Evolutionary conservation across 2,113 vertebrate genomes (phyloP), one percentile per base, ranked within the genome.

Genomic region (Gallinago jamesoni): DNA sequence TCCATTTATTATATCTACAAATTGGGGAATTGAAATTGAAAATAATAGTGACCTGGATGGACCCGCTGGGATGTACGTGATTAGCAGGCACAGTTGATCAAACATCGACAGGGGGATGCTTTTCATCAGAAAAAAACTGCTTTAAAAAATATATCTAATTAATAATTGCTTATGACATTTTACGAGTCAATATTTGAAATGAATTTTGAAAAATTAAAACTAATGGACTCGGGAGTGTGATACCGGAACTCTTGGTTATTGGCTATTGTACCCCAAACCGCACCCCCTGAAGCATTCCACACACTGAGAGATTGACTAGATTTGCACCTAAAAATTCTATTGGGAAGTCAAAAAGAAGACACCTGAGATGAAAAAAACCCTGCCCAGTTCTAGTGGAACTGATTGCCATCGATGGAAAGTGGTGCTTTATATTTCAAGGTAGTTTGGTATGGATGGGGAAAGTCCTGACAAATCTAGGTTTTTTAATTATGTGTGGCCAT

Each of bases 51-150:
- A 7, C 27, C 76, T 57, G 91, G 39, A 12, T 15, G 33, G 39
- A 18, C n/a, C 2, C 15, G 21, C n/a, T 56, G 62, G 14, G 19
- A 16, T 37, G 57, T 17, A 31, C 7, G 11, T 0, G 0, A 8
- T 23, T 13, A 53, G n/a, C 35, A 8, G 0, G 0, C 16, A 6
- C 52, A 43, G 59, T 14, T 48, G 23, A 43, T 27, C 28, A 50
- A 23, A 25, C 28, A 41, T 16, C 17, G 2, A 9, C 39, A 30
- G n/a, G 10, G 25, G 33, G 7, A 6, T 47, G n/a, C 10, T 67
- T 43, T 41, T 48, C 16, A 33, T 45, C 17, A 48, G 31, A 33
- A 89, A 80, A 17, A 8, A 20, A 45, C 7, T 25, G 23, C 14
- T 69, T 75, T 63, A 13, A 27, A 45, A 81, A 52, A 43, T 8